These are phyloP conservation scores for Balearica regulorum DNA, from an alignment of 2,797 vertebrate species.

Conservation along the genomic window DNA sequence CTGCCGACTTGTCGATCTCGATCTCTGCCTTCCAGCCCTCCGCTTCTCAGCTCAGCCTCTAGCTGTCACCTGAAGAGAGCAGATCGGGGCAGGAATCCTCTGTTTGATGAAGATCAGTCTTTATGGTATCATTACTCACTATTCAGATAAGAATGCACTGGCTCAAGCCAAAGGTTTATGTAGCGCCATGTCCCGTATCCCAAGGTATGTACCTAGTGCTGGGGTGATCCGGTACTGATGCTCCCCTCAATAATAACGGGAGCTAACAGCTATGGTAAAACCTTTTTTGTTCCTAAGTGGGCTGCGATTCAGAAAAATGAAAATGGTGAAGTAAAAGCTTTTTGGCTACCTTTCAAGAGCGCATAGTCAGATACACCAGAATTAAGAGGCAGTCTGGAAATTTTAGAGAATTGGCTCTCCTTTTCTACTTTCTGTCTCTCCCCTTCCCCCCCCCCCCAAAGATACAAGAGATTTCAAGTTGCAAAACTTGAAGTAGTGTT, in stretches of 20 bases:
- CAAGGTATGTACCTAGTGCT: too few species aligned
- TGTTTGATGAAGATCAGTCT: neutral
- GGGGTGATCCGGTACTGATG: neutral
- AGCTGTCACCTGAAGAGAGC: neutral
- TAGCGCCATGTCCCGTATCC: neutral
- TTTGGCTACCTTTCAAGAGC: neutral
- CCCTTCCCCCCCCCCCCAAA: accelerated
- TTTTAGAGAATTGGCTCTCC: neutral
- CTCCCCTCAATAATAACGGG: neutral
- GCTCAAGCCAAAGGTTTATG: accelerated
- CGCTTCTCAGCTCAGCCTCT: neutral
- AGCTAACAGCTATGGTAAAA: neutral
- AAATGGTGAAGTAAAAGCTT: neutral
- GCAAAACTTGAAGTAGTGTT: neutral
- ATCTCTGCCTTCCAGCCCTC: accelerated
- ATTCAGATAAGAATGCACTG: neutral
- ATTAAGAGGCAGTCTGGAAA: neutral
- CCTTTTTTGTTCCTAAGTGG: neutral
- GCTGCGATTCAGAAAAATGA: neutral
- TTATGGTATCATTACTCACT: neutral
- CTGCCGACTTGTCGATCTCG: neutral
- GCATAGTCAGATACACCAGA: neutral
- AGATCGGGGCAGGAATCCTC: neutral
- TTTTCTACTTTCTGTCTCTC: neutral
- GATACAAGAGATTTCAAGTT: neutral